These are phyloP conservation scores for Chorisops tibialis DNA, from an alignment of 2,888 invertebrate species.

Conservation along the genomic window DNA sequence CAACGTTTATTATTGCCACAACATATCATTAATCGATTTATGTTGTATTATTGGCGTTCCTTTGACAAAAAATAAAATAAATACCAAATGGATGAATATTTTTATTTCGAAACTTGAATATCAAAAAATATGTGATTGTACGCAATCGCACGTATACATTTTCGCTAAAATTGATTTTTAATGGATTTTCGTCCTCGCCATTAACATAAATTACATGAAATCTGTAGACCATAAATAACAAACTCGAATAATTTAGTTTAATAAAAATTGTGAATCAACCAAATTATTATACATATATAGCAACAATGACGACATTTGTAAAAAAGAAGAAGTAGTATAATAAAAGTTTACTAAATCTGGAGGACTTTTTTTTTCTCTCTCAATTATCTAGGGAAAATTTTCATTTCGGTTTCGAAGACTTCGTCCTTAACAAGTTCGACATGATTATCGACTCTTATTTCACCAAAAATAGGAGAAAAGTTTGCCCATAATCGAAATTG, in stretches of 20 bases:
- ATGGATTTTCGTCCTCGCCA: background rate
- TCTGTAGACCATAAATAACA: slow-evolving; percentile 12
- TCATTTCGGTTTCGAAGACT: slow-evolving; percentile 11
- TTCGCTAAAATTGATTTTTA: slow-evolving; percentile 16
- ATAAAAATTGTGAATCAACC: background rate
- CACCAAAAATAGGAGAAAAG: slow-evolving; percentile 23
- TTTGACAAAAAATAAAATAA: too few species aligned
- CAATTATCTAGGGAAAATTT: background rate
- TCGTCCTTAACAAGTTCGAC: slow-evolving; percentile 17
- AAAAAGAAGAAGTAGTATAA: background rate
- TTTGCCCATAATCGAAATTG: slow-evolving; percentile 32
- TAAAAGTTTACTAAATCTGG: background rate
- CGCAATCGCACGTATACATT: background rate
- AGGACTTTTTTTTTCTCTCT: background rate
- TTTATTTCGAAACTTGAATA: too few species aligned
- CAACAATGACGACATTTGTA: slow-evolving; percentile 6
- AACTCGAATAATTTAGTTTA: slow-evolving; percentile 6
- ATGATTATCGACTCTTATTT: slow-evolving; percentile 30
- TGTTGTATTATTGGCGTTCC: too few species aligned
- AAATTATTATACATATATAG: background rate
- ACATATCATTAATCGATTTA: too few species aligned
- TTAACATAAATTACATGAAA: slow-evolving; percentile 21
- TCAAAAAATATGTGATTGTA: too few species aligned
- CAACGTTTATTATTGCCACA: too few species aligned
- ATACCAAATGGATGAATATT: too few species aligned